Percentiles rank a stretch among this genome's conserved stretches.
Conservation (phyloP, 2,113 vertebrate species). For the Chionis minor region DNA sequence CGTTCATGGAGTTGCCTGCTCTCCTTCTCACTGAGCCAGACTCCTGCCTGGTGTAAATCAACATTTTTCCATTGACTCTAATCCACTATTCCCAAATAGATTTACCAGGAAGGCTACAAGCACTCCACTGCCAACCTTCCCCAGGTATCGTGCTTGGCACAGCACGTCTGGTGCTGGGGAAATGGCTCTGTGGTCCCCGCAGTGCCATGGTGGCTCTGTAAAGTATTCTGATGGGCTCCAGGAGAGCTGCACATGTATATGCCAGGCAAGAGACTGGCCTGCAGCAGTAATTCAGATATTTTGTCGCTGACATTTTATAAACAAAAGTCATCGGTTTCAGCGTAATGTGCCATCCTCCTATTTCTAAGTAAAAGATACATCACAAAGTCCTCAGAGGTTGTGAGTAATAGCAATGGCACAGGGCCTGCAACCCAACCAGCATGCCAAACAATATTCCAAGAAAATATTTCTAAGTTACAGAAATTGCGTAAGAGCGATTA, state of each 20-base stretch:
- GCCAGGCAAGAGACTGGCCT: background rate
- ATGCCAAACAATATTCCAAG: slow-evolving; percentile 51
- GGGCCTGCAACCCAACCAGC: background rate
- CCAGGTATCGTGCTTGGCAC: background rate
- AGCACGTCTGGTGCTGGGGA: accelerated
- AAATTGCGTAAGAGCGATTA: slow-evolving; percentile 42
- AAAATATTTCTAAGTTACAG: slow-evolving; percentile 46
- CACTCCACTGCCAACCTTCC: background rate
- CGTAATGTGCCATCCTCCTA: background rate
- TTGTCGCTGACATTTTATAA: background rate
- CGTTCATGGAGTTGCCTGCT: background rate
- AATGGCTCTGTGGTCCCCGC: background rate
- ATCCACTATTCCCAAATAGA: background rate
- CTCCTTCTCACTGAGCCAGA: background rate
- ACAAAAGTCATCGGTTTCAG: background rate
- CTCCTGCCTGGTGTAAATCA: background rate
- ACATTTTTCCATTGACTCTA: background rate
- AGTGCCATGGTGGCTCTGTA: background rate
- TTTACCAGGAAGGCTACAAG: background rate
- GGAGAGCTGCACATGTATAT: background rate
- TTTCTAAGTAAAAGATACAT: slow-evolving; percentile 43
- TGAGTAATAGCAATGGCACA: slow-evolving; percentile 24
- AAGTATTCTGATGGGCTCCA: background rate
- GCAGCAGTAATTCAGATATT: background rate
- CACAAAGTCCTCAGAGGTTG: background rate